Percentiles rank a stretch among this genome's conserved stretches.
Evolutionary conservation across 2,888 invertebrate species (phyloP).

Genomic region (Theristus sp.): DNA sequence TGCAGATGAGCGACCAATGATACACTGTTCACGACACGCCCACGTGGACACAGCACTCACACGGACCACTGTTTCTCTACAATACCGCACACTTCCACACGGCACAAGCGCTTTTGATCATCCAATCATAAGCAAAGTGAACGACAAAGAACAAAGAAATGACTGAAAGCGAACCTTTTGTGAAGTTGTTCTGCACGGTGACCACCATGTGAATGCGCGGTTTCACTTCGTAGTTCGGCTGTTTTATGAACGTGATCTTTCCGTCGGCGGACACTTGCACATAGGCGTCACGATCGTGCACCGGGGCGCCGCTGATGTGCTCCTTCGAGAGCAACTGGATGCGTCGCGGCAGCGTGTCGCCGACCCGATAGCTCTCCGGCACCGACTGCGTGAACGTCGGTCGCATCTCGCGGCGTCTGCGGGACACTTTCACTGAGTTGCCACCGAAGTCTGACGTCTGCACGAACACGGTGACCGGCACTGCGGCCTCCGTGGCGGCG

Average conservation of each 20-base stretch:
- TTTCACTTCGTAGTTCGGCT: not conserved
- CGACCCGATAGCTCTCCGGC: not conserved
- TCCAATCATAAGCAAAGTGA: no score
- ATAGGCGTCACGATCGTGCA: not conserved
- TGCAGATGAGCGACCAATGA: no score
- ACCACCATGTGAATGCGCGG: not conserved
- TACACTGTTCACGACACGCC: no score
- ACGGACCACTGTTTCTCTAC: no score
- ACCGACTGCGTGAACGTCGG: not conserved
- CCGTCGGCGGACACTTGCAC: not conserved
- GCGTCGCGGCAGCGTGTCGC: not conserved
- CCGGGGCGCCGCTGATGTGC: not conserved
- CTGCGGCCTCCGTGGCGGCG: not conserved
- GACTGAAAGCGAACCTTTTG: not conserved
- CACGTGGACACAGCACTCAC: no score
- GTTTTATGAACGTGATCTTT: not conserved
- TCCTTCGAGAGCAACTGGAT: not conserved
- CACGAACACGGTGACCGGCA: not conserved
- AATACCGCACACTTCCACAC: no score
- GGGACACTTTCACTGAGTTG: not conserved
- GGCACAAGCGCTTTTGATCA: no score
- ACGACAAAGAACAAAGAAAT: no score
- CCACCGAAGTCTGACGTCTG: not conserved
- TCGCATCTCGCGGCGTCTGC: not conserved
- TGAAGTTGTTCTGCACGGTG: not conserved